A percentile compares a stretch with the other conserved stretches of the same genome.
phyloP scores from a whole-genome alignment of 2,113 vertebrate species.

The Hyaena hyaena region DNA sequence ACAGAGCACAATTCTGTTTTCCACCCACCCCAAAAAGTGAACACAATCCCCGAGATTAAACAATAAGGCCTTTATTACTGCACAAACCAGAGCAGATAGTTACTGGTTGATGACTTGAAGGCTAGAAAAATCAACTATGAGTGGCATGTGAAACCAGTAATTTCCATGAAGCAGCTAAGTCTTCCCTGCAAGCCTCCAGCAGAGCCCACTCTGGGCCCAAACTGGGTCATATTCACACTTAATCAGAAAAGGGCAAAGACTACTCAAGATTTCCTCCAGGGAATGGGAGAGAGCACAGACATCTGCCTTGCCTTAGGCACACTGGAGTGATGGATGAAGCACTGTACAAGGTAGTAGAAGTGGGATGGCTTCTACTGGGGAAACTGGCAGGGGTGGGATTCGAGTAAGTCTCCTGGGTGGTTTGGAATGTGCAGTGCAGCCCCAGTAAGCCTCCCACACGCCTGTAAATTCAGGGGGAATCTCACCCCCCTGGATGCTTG shows the following conservation, averaged over 20 bases:
- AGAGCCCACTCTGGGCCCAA: background rate
- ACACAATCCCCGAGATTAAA: background rate
- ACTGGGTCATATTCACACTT: background rate
- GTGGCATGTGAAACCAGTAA: background rate
- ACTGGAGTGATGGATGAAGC: background rate
- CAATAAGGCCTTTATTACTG: slow-evolving; percentile 17
- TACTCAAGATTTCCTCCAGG: background rate
- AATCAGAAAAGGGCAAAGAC: background rate
- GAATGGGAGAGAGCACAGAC: background rate
- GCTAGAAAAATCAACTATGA: background rate
- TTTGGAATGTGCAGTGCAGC: background rate
- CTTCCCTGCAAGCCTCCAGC: background rate
- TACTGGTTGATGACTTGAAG: background rate
- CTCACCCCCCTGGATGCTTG: background rate
- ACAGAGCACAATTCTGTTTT: background rate
- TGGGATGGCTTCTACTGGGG: background rate
- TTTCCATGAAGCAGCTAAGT: background rate
- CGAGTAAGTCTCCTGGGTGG: background rate
- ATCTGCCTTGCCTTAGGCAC: background rate
- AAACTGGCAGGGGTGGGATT: background rate
- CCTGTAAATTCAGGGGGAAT: background rate
- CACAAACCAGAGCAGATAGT: background rate
- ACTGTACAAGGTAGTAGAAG: background rate
- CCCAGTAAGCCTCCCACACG: background rate
- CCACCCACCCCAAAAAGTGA: background rate